phyloP scores from a whole-genome alignment of 2,797 vertebrate species.

The Pelochelys cantorii region DNA sequence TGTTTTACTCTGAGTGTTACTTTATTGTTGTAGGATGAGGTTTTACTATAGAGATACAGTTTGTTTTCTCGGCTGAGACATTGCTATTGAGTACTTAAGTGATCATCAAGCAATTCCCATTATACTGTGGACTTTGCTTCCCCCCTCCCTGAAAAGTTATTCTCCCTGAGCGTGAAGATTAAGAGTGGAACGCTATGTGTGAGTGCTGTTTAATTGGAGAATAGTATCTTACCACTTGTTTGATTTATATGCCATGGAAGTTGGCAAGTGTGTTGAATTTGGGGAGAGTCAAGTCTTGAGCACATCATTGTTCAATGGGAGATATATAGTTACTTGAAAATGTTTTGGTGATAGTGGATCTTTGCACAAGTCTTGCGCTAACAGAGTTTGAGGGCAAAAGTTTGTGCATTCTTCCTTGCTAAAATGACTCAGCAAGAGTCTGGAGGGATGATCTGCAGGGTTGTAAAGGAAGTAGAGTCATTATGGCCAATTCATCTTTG shows the following conservation, averaged over 20 bases:
- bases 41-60: constrained; percentile 22
- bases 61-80: not conserved
- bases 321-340: not conserved
- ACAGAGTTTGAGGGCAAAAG: not conserved
- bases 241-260: constrained; percentile 4
- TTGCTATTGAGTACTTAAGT: not conserved
- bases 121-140: not conserved
- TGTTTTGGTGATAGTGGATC: not conserved
- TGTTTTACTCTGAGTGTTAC: not conserved
- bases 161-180: not conserved
- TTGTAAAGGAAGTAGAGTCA: not conserved
- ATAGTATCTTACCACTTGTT: not conserved
- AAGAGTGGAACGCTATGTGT: not conserved
- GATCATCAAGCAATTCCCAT: not conserved
- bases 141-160: not conserved
- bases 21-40: constrained; percentile 15
- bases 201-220: not conserved
- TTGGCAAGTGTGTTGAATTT: not conserved
- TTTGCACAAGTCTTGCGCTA: not conserved
- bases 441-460: not conserved
- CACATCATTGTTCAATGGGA: not conserved
- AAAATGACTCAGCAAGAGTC: not conserved
- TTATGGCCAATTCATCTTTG: not conserved
- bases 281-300: not conserved
- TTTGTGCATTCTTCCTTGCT: not conserved